Base-by-base conservation (phyloP, 1,140 invertebrate species). In the Scaptodrosophila lebanonensis region DNA sequence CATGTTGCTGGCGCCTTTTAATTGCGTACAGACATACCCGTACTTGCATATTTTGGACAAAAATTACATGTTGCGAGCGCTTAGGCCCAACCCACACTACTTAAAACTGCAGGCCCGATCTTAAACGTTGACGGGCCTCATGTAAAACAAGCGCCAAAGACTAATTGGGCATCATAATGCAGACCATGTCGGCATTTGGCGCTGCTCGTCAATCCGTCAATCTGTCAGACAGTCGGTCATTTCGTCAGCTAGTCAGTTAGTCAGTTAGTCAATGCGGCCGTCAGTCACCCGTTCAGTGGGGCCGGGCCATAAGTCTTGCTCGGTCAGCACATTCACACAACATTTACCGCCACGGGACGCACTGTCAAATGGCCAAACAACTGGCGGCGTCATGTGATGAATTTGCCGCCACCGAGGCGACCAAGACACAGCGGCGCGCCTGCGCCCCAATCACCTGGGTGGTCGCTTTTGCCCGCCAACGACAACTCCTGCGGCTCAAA, bases 1-100 rank as follows among this genome's bases (percentile, higher is more conserved):
- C 57, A 72, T 68, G 58, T 73, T 65, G 70, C 59, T 47, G 52
- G 58, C 52, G 57, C 65, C n/a, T 75, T 82, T 82, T 82, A 79
- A 79, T 79, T 79, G 75, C n/a, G n/a, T n/a, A 79, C 73, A 77
- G 79, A 77, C 72, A n/a, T n/a, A n/a, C n/a, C n/a, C n/a, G n/a
- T n/a, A n/a, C n/a, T n/a, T n/a, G n/a, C n/a, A n/a, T n/a, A n/a
- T n/a, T n/a, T n/a, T n/a, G n/a, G n/a, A n/a, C n/a, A n/a, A n/a
- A 77, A 77, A 79, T 77, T 72, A 77, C 68, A 77, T 57, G 50
- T 65, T 69, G 66, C 70, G 67, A 68, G 70, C 60, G 66, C 61
- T 54, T 61, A 45, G 63, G 73, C 73, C 72, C 64, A 70, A 62
- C 67, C 67, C 64, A 67, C 51, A 51, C 62, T 50, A 50, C 44